Evolutionary conservation across 2,797 vertebrate genomes (phyloP), one percentile per base, ranked within the genome.

Genomic region (Poecilia velifera): DNA sequence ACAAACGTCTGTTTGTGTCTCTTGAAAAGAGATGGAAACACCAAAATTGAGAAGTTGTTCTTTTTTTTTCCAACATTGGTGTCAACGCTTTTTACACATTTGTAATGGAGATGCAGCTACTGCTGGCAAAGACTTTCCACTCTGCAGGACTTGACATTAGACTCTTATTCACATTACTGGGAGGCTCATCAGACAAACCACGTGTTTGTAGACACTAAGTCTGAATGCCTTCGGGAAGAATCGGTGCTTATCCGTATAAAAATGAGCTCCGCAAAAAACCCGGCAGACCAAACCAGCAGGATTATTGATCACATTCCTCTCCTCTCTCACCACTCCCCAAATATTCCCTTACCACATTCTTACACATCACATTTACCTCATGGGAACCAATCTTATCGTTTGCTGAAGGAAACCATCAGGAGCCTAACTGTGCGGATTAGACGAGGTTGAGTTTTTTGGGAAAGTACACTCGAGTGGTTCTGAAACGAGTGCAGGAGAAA

Each of bases 361-460:
- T 86, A 89, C 88, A 74, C 51, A 89, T 89, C 80, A 82, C 82
- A 90, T 92, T 89, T 83, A 90, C 89, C 85, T 83, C 88, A 84
- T 74, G 76, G 72, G 77, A 82, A 82, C 84, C 81, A 80, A 84
- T 86, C 83, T 89, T 88, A 88, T 87, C 80, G 87, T 88, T 83
- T 89, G 73, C 74, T 76, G 80, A 72, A 82, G 77, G 86, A 86
- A 84, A 81, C 86, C 73, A 82, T 90, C 81, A 78, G 84, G 83
- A 39, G 78, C 31, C 81, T 76, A 72, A 78, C 82, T 76, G 59
- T 87, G 85, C 62, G 83, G 89, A 91, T 91, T 91, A 92, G 85
- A 84, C 79, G 81, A 82, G 87, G 87, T 83, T 92, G 86, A 88
- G 77, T 51, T 90, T 90, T 86, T 85, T 86, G 85, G 80, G 82